Conservation (phyloP, 2,113 vertebrate genomes). For the Crotophaga sulcirostris region DNA sequence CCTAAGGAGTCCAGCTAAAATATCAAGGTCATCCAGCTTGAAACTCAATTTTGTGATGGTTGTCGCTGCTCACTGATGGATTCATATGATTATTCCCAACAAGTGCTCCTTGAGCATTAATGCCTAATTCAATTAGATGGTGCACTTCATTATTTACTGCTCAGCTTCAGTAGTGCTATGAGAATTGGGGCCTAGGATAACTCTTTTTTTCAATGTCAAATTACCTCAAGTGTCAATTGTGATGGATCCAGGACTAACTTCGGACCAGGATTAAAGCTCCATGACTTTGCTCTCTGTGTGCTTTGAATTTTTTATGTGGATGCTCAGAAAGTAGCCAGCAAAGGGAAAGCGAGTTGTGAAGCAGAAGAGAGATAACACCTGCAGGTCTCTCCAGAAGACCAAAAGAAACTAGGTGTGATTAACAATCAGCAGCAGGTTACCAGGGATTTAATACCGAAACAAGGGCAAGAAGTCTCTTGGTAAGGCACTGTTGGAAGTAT, state of each 20-base stretch:
- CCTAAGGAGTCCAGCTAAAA: background rate
- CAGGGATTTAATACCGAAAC: background rate
- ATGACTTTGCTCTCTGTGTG: background rate
- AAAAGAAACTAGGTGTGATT: background rate
- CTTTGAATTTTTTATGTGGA: slow-evolving; percentile 8
- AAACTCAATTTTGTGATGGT: background rate
- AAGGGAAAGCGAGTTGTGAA: background rate
- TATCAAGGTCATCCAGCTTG: background rate
- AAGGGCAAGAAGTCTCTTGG: background rate
- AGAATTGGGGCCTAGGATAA: background rate
- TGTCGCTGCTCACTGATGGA: background rate
- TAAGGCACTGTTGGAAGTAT: background rate
- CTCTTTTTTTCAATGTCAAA: slow-evolving; percentile 36
- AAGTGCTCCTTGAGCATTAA: background rate
- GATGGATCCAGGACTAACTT: slow-evolving; percentile 35
- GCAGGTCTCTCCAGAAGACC: background rate
- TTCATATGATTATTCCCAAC: background rate
- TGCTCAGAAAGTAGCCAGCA: background rate
- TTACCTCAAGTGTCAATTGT: background rate
- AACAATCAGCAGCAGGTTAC: background rate
- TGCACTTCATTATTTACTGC: slow-evolving; percentile 30
- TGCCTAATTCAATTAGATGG: background rate
- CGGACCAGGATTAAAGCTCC: background rate
- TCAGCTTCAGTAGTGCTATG: background rate
- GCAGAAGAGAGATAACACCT: background rate